These are phyloP conservation scores for Brachyhypopomus gauderio DNA, from an alignment of 2,113 vertebrate species.

Conservation along the genomic window DNA sequence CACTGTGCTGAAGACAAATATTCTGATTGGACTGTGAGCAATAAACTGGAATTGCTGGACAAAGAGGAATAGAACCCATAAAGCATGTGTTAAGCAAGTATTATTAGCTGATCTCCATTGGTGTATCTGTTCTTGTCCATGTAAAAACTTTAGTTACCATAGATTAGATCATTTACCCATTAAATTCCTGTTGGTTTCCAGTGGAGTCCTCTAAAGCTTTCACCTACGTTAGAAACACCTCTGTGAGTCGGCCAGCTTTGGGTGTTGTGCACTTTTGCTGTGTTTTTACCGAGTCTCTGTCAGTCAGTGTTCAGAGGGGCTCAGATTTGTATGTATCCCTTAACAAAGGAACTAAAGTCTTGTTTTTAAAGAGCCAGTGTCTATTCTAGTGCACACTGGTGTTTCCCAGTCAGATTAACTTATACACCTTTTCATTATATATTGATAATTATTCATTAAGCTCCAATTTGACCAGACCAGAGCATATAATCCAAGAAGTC, in stretches of 20 bases:
- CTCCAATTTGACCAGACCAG: neutral
- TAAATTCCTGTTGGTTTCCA: neutral
- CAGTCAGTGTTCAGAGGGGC: constrained; percentile 74
- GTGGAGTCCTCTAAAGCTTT: constrained; percentile 74
- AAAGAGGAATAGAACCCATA: neutral
- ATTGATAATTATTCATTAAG: neutral
- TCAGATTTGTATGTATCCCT: constrained; percentile 71
- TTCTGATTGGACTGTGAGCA: neutral
- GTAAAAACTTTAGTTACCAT: neutral
- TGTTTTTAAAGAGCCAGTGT: constrained; percentile 52
- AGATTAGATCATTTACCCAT: neutral
- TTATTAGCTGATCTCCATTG: neutral
- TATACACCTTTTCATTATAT: neutral
- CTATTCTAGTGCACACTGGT: constrained; percentile 32
- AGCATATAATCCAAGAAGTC: neutral
- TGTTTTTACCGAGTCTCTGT: constrained; percentile 77
- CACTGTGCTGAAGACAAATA: neutral
- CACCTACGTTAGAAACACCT: constrained; percentile 71
- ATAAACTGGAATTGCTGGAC: neutral
- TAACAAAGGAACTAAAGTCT: constrained; percentile 69
- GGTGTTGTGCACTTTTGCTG: constrained; percentile 76
- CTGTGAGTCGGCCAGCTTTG: constrained; percentile 79
- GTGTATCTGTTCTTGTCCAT: neutral
- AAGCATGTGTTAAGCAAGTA: neutral
- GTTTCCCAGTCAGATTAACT: neutral